Conservation (phyloP, 2,888 invertebrate genomes). For the Agriopis aurantiaria region DNA sequence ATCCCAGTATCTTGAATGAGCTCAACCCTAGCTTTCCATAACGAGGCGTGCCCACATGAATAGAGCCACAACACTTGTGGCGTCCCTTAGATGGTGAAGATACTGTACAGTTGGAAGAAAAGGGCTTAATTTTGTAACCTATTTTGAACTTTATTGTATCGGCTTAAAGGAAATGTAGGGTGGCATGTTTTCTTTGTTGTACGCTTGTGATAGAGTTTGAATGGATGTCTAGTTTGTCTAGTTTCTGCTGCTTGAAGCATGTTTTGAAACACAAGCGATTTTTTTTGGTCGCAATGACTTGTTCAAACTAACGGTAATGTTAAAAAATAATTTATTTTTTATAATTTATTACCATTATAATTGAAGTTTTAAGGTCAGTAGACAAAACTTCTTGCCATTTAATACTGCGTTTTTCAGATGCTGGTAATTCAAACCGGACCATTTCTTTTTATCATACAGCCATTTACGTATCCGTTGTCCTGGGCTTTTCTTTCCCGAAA, state of each 20-base stretch:
- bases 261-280: constrained; percentile 5
- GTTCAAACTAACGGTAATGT: neutral
- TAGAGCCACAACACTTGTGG: constrained; percentile 31
- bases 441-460: no score
- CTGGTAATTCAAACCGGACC: no score
- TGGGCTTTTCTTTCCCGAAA: no score
- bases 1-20: constrained; percentile 14
- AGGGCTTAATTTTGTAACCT: neutral
- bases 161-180: neutral
- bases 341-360: no score
- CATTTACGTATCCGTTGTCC: no score
- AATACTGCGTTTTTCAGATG: no score
- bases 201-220: constrained; percentile 4
- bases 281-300: neutral
- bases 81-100: constrained; percentile 22
- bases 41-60: constrained; percentile 36
- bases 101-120: constrained; percentile 8
- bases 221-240: neutral
- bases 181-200: constrained; percentile 1
- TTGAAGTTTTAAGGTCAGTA: no score
- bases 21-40: constrained; percentile 24
- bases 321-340: no score
- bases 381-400: no score
- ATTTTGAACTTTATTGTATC: constrained; percentile 9
- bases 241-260: neutral